Evolutionary conservation across 1,140 invertebrate species (phyloP).

Genomic region (Phocides pigmalion): DNA sequence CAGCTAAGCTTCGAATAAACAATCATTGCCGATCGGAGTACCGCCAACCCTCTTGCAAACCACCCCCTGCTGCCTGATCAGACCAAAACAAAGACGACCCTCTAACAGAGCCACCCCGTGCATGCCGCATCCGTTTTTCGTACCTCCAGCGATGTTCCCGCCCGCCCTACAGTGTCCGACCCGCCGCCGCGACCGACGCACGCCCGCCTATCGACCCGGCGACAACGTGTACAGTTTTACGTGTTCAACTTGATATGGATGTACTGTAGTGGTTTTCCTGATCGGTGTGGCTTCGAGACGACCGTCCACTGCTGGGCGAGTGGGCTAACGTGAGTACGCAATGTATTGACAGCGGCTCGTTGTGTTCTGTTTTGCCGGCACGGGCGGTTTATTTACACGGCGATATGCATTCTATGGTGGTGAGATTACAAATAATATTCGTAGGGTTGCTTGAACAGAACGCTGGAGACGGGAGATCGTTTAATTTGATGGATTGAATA

Average conservation of each 20-base stretch:
- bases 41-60: not conserved
- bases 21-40: slow-evolving; percentile 8
- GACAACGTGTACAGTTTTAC: slow-evolving; percentile 46
- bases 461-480: no score
- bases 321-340: not conserved
- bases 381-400: slow-evolving; percentile 15
- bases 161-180: slow-evolving; percentile 58
- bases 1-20: slow-evolving; percentile 4
- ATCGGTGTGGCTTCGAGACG: not conserved
- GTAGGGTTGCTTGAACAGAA: no score
- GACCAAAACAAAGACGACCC: slow-evolving; percentile 36
- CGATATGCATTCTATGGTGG: slow-evolving; percentile 3
- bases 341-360: not conserved
- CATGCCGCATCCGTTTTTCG: slow-evolving; percentile 22
- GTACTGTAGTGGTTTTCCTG: not conserved
- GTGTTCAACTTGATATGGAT: not conserved
- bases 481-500: no score
- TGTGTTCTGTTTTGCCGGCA: slow-evolving; percentile 4
- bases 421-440: not conserved
- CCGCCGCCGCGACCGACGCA: slow-evolving; percentile 50
- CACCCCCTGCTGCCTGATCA: not conserved
- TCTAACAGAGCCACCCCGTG: not conserved
- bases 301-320: not conserved
- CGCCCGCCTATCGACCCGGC: slow-evolving; percentile 52
- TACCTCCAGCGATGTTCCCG: slow-evolving; percentile 38